A percentile compares a stretch with the other conserved stretches of the same genome.
Evolutionary conservation across 30 jellyfish, hydroid and myxozoan species (phyloP).

Genomic region (Nemopilema nomurai): DNA sequence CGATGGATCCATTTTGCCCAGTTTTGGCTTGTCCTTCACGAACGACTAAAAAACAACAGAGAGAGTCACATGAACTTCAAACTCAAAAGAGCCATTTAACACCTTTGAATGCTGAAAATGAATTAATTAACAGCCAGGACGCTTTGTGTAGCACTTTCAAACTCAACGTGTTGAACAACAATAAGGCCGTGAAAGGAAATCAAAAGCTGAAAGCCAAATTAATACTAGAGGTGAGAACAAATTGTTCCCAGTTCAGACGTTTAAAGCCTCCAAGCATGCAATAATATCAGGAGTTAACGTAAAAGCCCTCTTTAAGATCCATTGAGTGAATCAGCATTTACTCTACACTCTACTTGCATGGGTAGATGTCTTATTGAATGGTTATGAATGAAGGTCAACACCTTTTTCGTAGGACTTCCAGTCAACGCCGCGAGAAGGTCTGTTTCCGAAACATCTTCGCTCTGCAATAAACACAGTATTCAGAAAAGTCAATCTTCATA

Average conservation of each 20-base stretch:
- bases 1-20: constrained; percentile 3
- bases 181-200: not conserved
- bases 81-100: not conserved
- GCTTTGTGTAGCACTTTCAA: not conserved
- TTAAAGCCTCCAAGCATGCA: not conserved
- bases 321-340: too few relatives aligned
- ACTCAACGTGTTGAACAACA: not conserved
- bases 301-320: not conserved
- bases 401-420: constrained; percentile 60
- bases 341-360: too few relatives aligned
- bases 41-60: not conserved
- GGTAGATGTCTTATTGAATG: too few relatives aligned
- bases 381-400: not conserved
- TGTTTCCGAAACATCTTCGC: constrained; percentile 54
- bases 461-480: constrained; percentile 9
- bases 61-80: not conserved
- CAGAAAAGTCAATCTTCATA: not conserved
- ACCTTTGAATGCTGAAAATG: not conserved
- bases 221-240: not conserved
- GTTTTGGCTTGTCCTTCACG: not conserved
- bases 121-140: not conserved
- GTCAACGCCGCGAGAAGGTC: constrained; percentile 53
- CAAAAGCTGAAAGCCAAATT: not conserved
- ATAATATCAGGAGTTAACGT: too few relatives aligned
- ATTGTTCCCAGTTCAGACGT: not conserved